A percentile compares a stretch with the other conserved stretches of the same genome.
Evolutionary conservation across 1,140 invertebrate species (phyloP).

Genomic region (Epicauta chinensis): DNA sequence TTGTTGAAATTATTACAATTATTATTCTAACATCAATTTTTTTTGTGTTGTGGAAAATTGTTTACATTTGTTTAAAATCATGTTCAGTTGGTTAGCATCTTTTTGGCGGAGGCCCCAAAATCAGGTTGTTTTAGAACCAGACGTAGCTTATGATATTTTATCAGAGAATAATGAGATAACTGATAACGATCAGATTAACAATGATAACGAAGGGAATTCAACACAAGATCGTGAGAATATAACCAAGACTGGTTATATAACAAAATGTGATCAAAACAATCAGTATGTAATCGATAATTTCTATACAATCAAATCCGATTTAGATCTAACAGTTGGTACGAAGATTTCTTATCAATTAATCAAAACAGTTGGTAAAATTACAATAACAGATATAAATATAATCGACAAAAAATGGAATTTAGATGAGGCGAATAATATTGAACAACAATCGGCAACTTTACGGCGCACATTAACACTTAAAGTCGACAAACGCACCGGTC

Average conservation of each 20-base stretch:
- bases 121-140: neutral
- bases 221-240: slow-evolving; percentile 13
- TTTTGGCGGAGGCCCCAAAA: neutral
- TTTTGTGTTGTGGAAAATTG: no score
- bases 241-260: slow-evolving; percentile 18
- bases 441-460: slow-evolving; percentile 23
- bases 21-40: no score
- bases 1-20: no score
- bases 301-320: slow-evolving; percentile 23
- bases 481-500: slow-evolving; percentile 27
- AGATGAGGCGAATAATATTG: neutral
- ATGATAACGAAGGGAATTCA: slow-evolving; percentile 1
- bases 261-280: slow-evolving; percentile 1
- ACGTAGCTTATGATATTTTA: slow-evolving; percentile 11
- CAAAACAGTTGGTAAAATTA: slow-evolving; percentile 6
- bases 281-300: slow-evolving; percentile 22
- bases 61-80: no score
- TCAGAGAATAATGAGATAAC: no score
- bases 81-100: no score
- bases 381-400: slow-evolving; percentile 23
- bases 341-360: slow-evolving; percentile 29
- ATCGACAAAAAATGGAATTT: slow-evolving; percentile 32
- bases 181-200: neutral
- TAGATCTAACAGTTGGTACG: slow-evolving; percentile 18
- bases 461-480: slow-evolving; percentile 30